phyloP scores from a whole-genome alignment of 2,888 invertebrate genomes.

The Thymelicus lineola region DNA sequence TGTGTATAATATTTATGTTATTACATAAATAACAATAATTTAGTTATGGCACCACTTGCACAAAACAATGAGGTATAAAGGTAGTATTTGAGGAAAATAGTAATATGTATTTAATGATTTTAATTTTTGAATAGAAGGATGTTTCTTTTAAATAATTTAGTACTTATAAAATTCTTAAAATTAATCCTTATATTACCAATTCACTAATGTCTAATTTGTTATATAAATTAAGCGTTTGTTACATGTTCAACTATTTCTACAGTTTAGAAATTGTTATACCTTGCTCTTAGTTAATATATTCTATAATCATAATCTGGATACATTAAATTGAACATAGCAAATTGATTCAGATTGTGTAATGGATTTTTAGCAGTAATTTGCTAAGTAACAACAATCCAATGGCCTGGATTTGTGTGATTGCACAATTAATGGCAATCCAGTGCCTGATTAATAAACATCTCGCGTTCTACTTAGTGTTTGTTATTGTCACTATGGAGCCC shows the following conservation, averaged over 20 bases:
- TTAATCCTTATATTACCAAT: slow-evolving; percentile 21
- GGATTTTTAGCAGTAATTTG: slow-evolving; percentile 12
- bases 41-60: slow-evolving; percentile 12
- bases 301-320: slow-evolving; percentile 13
- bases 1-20: not conserved
- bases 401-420: not conserved
- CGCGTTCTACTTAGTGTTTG: not conserved
- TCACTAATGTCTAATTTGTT: slow-evolving; percentile 34
- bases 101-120: slow-evolving; percentile 24
- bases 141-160: slow-evolving; percentile 24
- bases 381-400: not conserved
- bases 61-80: slow-evolving; percentile 20
- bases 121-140: slow-evolving; percentile 18
- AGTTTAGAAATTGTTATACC: slow-evolving; percentile 45
- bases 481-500: not conserved
- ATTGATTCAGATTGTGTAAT: slow-evolving; percentile 14
- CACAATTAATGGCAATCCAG: not conserved
- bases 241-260: slow-evolving; percentile 43
- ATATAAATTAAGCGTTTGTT: slow-evolving; percentile 40
- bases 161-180: slow-evolving; percentile 29
- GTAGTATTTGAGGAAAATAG: slow-evolving; percentile 30
- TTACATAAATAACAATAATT: not conserved
- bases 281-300: slow-evolving; percentile 27
- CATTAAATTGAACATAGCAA: slow-evolving; percentile 18
- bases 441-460: not conserved